phyloP scores from a whole-genome alignment of 2,888 invertebrate species.

The Tupiocoris notatus region DNA sequence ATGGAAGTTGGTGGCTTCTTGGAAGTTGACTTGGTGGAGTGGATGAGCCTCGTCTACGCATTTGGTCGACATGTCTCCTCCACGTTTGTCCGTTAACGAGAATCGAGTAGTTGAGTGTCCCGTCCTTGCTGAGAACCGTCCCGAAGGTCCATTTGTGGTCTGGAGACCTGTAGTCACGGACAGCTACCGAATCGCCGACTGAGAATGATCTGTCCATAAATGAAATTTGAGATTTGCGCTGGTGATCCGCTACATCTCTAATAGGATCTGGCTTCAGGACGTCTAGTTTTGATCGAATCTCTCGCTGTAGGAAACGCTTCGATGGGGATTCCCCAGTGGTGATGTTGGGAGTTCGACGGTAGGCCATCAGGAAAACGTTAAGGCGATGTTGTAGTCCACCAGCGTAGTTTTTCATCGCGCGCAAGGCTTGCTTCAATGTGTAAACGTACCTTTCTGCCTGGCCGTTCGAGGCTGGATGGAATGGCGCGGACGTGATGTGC shows the following conservation, averaged over 20 bases:
- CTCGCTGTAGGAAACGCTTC: slow-evolving; percentile 3
- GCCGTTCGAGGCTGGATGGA: slow-evolving; percentile 38
- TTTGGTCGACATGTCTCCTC: slow-evolving; percentile 11
- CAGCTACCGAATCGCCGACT: background rate
- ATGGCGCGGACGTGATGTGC: slow-evolving; percentile 28
- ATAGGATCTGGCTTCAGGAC: slow-evolving; percentile 11
- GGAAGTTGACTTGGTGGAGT: no score
- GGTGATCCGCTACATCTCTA: slow-evolving; percentile 12
- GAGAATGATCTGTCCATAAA: background rate
- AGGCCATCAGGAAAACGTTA: background rate
- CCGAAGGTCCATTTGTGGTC: slow-evolving; percentile 18
- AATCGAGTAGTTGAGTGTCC: slow-evolving; percentile 2
- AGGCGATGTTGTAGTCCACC: slow-evolving; percentile 3
- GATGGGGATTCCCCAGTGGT: slow-evolving; percentile 19
- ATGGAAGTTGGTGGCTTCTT: no score
- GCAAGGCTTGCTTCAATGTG: slow-evolving; percentile 1
- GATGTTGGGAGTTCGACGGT: slow-evolving; percentile 13
- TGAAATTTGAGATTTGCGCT: background rate
- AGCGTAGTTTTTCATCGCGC: background rate
- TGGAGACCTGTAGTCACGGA: slow-evolving; percentile 7
- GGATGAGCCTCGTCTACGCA: slow-evolving; percentile 10
- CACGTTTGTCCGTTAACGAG: slow-evolving; percentile 5
- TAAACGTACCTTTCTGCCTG: slow-evolving; percentile 5
- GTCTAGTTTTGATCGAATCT: slow-evolving; percentile 5
- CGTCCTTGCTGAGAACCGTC: background rate